phyloP scores from a whole-genome alignment of 1,140 invertebrate genomes.

The Ridgeia piscesae region DNA sequence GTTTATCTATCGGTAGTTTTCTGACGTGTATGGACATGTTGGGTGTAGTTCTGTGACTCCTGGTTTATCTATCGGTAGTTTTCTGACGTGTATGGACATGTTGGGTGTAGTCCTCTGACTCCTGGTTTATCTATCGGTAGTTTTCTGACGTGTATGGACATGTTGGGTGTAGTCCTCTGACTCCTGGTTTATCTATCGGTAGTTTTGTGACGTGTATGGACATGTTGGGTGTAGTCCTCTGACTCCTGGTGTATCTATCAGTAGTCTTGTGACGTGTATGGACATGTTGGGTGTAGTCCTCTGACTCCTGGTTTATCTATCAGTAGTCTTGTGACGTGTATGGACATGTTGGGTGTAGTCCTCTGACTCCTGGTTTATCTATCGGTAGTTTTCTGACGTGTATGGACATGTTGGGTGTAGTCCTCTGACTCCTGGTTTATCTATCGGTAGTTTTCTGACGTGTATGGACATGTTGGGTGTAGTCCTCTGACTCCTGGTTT shows the following conservation, averaged over 20 bases:
- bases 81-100: no score
- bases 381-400: no score
- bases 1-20: no score
- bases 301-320: slow-evolving; percentile 90
- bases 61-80: no score
- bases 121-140: no score
- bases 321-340: no score
- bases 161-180: slow-evolving; percentile 79
- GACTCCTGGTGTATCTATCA: no score
- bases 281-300: slow-evolving; percentile 67
- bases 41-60: slow-evolving; percentile 82
- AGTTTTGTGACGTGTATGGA: no score
- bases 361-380: slow-evolving; percentile 89
- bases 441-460: no score
- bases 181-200: no score
- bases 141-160: no score
- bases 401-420: slow-evolving; percentile 42
- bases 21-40: slow-evolving; percentile 32
- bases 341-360: slow-evolving; percentile 64
- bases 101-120: slow-evolving; percentile 80
- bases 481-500: slow-evolving; percentile 90
- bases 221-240: slow-evolving; percentile 71
- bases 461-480: slow-evolving; percentile 32
- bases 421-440: slow-evolving; percentile 93
- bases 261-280: no score